Evolutionary conservation across 2,113 vertebrate species (phyloP), one percentile per base, ranked within the genome.

Genomic region (Pampusana beccarii): DNA sequence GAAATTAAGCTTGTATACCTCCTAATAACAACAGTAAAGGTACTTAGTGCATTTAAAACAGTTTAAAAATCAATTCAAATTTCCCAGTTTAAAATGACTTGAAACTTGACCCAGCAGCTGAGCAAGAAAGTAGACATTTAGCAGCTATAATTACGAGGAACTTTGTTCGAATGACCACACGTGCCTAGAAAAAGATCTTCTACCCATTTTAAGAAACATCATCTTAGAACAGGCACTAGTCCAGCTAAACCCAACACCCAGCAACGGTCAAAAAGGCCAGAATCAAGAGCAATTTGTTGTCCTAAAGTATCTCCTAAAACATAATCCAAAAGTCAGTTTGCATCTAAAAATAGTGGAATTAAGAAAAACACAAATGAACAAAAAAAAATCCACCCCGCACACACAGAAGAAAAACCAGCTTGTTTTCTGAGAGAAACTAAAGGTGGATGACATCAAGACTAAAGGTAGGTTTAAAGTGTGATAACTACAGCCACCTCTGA

Each of bases 1-100:
- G 96, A 97, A 91, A 93, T 92, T 92, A 97, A 92, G 56, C 79
- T 97, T 96, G 87, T 94, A 93, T 95, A 95, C 73, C 75, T 92
- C 72, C 79, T 96, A 91, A 95, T 94, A 96, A 78, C 88, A 97
- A 94, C 31, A 81, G 74, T 51, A 70, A 40, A 77, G 81, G 65
- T 65, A 56, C 95, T 95, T 65, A 58, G 84, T 97, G 92, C 66
- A 88, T 95, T 90, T 79, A 75, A 92, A 92, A 88, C 9, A 13
- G 85, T 80, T 95, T 97, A 77, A 89, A 94, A 79, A 88, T 56
- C 42, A 94, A 81, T 33, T 86, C 38, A 21, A 23, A 60, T 83
- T 85, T 91, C 53, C 34, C 83, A 70, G 46, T 80, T 85, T 94
- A 60, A 90, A 56, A 72, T 5, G 1, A 40, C 69, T 79, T 91